phyloP scores from a whole-genome alignment of 2,888 invertebrate species.

The Cloeon dipterum region DNA sequence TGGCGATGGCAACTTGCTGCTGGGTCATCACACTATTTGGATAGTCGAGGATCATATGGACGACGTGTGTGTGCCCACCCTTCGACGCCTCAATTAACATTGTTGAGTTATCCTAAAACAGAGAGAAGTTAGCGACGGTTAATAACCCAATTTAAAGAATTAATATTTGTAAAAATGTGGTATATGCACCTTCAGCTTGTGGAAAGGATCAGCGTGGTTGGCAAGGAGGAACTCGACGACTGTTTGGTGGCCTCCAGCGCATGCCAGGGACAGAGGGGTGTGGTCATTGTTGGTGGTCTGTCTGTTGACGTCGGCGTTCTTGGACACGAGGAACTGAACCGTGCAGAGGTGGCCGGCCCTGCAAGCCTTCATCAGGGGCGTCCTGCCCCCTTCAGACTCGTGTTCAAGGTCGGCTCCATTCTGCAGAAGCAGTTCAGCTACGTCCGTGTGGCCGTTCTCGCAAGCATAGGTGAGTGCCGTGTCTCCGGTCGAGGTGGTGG shows the following conservation, averaged over 20 bases:
- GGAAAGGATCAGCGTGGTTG: slow-evolving; percentile 83
- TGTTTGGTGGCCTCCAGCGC: slow-evolving; percentile 84
- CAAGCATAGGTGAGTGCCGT: slow-evolving; percentile 94
- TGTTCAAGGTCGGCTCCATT: slow-evolving; percentile 85
- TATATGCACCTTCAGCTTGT: slow-evolving; percentile 88
- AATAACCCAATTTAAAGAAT: no score
- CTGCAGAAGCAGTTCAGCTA: slow-evolving; percentile 75
- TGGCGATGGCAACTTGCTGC: slow-evolving; percentile 13
- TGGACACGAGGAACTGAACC: slow-evolving; percentile 82
- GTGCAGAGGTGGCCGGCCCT: slow-evolving; percentile 90
- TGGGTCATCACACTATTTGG: slow-evolving; percentile 59
- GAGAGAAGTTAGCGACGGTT: no score
- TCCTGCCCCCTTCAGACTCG: slow-evolving; percentile 90
- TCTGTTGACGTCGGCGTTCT: slow-evolving; percentile 64
- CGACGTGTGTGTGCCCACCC: slow-evolving; percentile 90
- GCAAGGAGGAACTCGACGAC: slow-evolving; percentile 82
- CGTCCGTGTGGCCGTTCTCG: slow-evolving; percentile 96
- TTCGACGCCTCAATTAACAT: slow-evolving; percentile 98
- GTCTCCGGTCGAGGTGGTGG: slow-evolving; percentile 85
- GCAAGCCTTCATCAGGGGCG: slow-evolving; percentile 96
- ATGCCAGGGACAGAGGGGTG: slow-evolving; percentile 87
- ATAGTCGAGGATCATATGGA: slow-evolving; percentile 83
- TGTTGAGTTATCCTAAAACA: slow-evolving; percentile 69
- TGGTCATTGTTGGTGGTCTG: slow-evolving; percentile 91
- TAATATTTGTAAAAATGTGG: not conserved